phyloP scores from a whole-genome alignment of 2,888 invertebrate species.

The Gisinianus flammeolus region DNA sequence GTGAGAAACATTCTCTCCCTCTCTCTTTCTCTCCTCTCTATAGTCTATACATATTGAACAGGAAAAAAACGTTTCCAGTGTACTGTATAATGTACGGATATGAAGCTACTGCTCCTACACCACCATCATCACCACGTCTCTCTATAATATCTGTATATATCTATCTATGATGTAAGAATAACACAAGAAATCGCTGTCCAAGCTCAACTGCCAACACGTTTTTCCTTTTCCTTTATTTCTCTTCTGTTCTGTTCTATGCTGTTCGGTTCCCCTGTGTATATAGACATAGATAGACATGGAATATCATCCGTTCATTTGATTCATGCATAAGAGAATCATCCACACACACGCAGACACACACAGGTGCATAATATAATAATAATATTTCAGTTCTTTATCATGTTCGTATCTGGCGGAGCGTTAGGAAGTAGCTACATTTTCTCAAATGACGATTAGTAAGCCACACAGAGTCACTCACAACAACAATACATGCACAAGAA shows the following conservation, averaged over 20 bases:
- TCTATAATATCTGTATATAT: too few species aligned
- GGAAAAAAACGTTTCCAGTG: neutral
- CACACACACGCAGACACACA: neutral
- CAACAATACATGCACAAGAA: too few species aligned
- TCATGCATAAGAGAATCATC: too few species aligned
- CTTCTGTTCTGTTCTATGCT: too few species aligned
- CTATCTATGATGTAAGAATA: neutral
- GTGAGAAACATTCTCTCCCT: slow-evolving; percentile 19
- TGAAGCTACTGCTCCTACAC: neutral
- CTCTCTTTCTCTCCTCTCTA: slow-evolving; percentile 10
- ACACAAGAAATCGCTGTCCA: neutral
- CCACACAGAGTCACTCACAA: too few species aligned
- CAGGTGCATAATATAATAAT: neutral
- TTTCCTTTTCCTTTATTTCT: neutral
- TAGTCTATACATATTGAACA: neutral
- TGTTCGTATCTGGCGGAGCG: neutral
- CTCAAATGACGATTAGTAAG: neutral
- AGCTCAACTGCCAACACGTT: neutral
- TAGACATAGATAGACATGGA: too few species aligned
- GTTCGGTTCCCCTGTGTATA: too few species aligned
- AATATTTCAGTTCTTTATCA: neutral
- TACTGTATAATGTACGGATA: neutral
- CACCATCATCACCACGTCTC: neutral
- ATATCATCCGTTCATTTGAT: too few species aligned
- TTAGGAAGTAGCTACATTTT: neutral